phyloP scores from a whole-genome alignment of 2,888 invertebrate species.

The Cynaeus angustus region DNA sequence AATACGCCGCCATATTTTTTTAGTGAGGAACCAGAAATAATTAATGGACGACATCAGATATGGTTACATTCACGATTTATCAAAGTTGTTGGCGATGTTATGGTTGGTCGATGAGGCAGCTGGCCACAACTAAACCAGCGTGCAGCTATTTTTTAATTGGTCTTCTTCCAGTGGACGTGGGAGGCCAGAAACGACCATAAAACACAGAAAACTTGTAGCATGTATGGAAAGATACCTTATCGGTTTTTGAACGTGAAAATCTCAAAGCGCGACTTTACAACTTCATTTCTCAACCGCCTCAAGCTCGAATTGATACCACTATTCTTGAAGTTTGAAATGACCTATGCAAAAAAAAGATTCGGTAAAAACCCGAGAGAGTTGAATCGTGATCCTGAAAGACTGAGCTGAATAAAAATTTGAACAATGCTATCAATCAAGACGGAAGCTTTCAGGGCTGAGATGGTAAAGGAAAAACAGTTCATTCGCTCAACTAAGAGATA shows the following conservation, averaged over 20 bases:
- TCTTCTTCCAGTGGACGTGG: constrained; percentile 63
- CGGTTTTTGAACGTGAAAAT: no score
- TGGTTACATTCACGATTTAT: constrained; percentile 65
- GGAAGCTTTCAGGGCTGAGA: constrained; percentile 54
- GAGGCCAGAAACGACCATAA: constrained; percentile 56
- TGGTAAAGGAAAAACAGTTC: constrained; percentile 33
- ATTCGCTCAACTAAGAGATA: constrained; percentile 52
- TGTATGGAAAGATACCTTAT: not conserved
- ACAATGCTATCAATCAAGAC: constrained; percentile 60
- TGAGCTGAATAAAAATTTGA: constrained; percentile 52
- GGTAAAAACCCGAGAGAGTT: constrained; percentile 37
- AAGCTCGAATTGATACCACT: not conserved
- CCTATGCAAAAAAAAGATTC: constrained; percentile 32
- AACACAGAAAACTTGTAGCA: constrained; percentile 11
- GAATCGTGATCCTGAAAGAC: constrained; percentile 26
- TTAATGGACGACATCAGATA: constrained; percentile 59
- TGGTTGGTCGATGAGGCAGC: constrained; percentile 67
- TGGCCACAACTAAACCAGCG: constrained; percentile 64
- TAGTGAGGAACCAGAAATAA: constrained; percentile 54
- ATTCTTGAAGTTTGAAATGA: not conserved
- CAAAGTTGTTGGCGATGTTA: constrained; percentile 62
- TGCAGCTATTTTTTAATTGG: constrained; percentile 71
- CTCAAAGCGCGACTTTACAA: no score
- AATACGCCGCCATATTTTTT: constrained; percentile 49
- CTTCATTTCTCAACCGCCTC: no score